Percentiles rank a stretch among this genome's conserved stretches.
phyloP scores from a whole-genome alignment of 2,113 vertebrate genomes.

The Boleophthalmus pectinirostris region DNA sequence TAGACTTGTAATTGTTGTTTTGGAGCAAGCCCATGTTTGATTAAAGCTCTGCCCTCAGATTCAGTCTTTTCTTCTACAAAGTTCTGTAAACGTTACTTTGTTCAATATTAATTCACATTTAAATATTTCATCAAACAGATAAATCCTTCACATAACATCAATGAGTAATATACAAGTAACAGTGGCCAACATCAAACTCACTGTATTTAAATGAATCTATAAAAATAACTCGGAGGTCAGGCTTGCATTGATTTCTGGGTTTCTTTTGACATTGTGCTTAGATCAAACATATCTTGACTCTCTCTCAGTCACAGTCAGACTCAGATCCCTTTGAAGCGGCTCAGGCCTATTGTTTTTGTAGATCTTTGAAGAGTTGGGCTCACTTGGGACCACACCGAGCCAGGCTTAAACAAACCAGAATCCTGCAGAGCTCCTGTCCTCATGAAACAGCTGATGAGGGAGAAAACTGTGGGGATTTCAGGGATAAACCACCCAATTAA shows the following conservation, averaged over 20 bases:
- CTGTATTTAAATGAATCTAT: neutral
- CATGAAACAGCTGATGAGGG: neutral
- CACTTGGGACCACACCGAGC: conserved; percentile 31
- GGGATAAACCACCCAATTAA: neutral
- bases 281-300: neutral
- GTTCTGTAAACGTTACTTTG: neutral
- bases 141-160: neutral
- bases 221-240: neutral
- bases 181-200: neutral
- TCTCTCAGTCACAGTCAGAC: neutral
- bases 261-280: conserved; percentile 1
- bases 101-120: neutral
- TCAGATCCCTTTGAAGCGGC: neutral
- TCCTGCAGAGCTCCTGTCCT: neutral
- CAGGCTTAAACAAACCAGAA: conserved; percentile 21
- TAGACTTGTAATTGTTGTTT: neutral
- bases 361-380: conserved; percentile 31
- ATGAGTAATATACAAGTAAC: neutral
- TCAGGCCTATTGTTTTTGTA: conserved; percentile 9
- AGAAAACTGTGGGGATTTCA: neutral
- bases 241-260: neutral
- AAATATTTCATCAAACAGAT: neutral
- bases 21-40: neutral
- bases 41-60: neutral
- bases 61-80: neutral